Base-by-base conservation (phyloP, 1,140 invertebrate genomes). In the Achroia grisella region DNA sequence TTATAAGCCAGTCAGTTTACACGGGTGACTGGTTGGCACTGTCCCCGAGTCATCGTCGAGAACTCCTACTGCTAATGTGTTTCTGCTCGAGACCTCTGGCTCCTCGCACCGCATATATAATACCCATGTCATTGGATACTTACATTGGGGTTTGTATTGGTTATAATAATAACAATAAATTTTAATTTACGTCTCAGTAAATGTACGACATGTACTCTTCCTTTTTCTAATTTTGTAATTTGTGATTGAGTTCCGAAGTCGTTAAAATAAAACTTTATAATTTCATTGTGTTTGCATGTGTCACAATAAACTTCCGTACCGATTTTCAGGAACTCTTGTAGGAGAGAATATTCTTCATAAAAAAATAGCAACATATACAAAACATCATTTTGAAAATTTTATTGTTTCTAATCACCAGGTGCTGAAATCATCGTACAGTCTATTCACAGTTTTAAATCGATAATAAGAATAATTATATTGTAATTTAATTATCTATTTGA, bases 111-210 rank as follows among this genome's bases (percentile, higher is more conserved):
- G 76, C 71, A 3, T 63, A 62, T 47, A 53, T 80, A 14, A 59
- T 80, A 4, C 66, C 73, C 0, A 60, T 77, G 56, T 76, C 76
- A 11, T 42, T 80, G 46, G 64, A 74, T 2, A 76, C 74, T 10
- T 80, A 71, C 43, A 76, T 80, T 13, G 39, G 58, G 39, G 76
- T 80, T 45, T 54, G 51, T 33, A 49, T 43, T 30, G 3, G 30
- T 11, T 9, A 10, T 28, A 40, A 40, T 42, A 48, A 10, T 10
- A 12, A 12, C 9, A 34, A 10, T 34, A 5, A 12, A 34, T 34
- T 34, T 6, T 34, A 31, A 6, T 29, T 4, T 29, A 29, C 10
- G 28, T 6, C 4, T 4, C 4, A 29, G 28, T 6, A 10, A 29
- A 29, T 29, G 28, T 29, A 29, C 10, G 4, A 29, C 4, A 6